Conservation (phyloP, 2,113 vertebrate species). For the Geothlypis trichas region DNA sequence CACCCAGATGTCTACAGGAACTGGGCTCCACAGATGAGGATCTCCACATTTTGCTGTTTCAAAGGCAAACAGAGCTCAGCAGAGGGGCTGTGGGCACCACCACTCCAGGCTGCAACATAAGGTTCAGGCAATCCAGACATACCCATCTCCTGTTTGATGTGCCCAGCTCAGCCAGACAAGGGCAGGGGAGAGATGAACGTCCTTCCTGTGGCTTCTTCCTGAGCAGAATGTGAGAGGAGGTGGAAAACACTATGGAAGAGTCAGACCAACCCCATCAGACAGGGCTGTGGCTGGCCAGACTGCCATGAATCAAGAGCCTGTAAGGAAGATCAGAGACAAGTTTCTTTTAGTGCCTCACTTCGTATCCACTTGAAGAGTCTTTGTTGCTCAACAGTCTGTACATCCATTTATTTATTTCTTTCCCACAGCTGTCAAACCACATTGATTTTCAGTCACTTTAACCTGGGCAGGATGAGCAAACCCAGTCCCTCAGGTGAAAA, state of each 20-base stretch:
- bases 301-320: neutral
- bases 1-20: neutral
- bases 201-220: neutral
- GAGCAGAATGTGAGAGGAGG: rapidly evolving
- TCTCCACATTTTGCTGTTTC: neutral
- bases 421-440: slow-evolving; percentile 59
- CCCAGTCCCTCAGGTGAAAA: slow-evolving; percentile 62
- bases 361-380: neutral
- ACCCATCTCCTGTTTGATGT: neutral
- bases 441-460: slow-evolving; percentile 76
- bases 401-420: neutral
- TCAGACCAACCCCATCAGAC: neutral
- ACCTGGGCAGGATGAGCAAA: slow-evolving; percentile 60
- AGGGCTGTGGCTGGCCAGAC: neutral
- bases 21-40: neutral
- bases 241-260: neutral
- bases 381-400: neutral
- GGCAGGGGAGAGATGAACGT: rapidly evolving
- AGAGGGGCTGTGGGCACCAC: neutral
- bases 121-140: neutral
- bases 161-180: neutral
- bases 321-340: neutral
- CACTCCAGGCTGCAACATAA: neutral
- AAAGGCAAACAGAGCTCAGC: neutral
- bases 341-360: neutral